phyloP scores from a whole-genome alignment of 2,888 invertebrate species.

The Cerceris ruficornis region DNA sequence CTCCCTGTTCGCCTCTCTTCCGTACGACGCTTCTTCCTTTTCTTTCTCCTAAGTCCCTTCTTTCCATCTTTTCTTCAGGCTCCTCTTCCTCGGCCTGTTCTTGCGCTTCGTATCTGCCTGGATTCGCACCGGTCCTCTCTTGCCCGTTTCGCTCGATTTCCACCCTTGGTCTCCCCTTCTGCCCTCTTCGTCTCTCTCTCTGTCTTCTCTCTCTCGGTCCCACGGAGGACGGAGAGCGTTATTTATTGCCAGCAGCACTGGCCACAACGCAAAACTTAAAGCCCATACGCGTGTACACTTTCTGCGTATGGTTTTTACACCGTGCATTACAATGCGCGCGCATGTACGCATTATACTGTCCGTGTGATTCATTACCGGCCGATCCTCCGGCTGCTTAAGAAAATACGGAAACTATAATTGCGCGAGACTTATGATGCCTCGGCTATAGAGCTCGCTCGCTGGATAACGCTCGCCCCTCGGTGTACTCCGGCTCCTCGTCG shows the following conservation, averaged over 20 bases:
- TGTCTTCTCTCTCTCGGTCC: slow-evolving; percentile 43
- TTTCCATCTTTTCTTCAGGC: slow-evolving; percentile 37
- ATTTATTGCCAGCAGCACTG: slow-evolving; percentile 73
- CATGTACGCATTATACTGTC: slow-evolving; percentile 72
- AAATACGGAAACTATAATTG: slow-evolving; percentile 79
- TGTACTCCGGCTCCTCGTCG: background rate
- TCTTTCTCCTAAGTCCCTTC: slow-evolving; percentile 35
- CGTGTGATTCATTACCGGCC: slow-evolving; percentile 77
- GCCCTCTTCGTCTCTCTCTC: slow-evolving; percentile 20
- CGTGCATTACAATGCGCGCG: slow-evolving; percentile 70
- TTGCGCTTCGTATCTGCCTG: slow-evolving; percentile 20
- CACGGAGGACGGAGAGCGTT: slow-evolving; percentile 64
- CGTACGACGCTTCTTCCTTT: slow-evolving; percentile 20
- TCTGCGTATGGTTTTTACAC: slow-evolving; percentile 66
- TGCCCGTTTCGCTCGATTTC: slow-evolving; percentile 25
- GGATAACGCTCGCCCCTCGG: slow-evolving; percentile 20
- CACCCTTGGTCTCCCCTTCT: background rate
- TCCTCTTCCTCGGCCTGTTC: slow-evolving; percentile 35
- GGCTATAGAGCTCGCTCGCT: slow-evolving; percentile 14
- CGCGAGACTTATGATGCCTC: slow-evolving; percentile 76
- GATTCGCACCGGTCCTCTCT: slow-evolving; percentile 2
- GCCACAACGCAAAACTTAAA: slow-evolving; percentile 70
- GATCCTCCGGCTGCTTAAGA: slow-evolving; percentile 72
- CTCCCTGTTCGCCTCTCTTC: slow-evolving; percentile 31
- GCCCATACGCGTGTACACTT: slow-evolving; percentile 60